These are phyloP conservation scores for Sylvilagus floridanus DNA, from an alignment of 2,797 vertebrate species.

Conservation along the genomic window DNA sequence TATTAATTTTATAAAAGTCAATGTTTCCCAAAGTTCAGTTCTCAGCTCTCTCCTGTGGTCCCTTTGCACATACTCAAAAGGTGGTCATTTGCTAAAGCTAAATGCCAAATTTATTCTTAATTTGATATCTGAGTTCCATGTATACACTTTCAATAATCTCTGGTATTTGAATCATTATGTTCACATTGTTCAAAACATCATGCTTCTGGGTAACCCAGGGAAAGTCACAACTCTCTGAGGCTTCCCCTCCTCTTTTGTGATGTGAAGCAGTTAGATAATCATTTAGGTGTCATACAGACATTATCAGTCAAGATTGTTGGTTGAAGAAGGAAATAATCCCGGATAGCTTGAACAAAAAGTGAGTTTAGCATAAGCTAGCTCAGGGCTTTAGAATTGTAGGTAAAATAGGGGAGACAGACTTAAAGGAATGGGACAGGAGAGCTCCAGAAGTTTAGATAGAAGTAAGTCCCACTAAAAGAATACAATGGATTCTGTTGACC, in stretches of 20 bases:
- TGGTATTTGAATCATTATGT: background rate
- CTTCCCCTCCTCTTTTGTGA: background rate
- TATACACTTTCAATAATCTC: background rate
- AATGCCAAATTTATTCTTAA: background rate
- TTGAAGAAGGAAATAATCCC: background rate
- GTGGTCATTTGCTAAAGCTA: background rate
- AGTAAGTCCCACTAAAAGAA: background rate
- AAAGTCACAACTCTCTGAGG: background rate
- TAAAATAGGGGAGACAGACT: background rate
- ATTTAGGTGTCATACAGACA: background rate
- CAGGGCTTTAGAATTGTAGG: background rate
- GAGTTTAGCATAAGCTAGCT: background rate
- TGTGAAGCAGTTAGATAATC: background rate
- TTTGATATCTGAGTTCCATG: background rate
- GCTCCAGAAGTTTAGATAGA: background rate
- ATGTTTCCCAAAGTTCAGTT: background rate
- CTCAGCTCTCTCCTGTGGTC: background rate
- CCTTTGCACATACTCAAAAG: background rate
- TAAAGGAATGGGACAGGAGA: background rate
- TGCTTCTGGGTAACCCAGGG: background rate
- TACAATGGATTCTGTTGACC: background rate
- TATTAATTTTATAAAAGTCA: background rate
- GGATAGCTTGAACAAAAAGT: background rate
- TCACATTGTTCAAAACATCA: background rate
- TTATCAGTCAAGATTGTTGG: constrained; percentile 18